phyloP scores from a whole-genome alignment of 1,140 invertebrate species.

The silkworm (Bombyx mori) region DNA sequence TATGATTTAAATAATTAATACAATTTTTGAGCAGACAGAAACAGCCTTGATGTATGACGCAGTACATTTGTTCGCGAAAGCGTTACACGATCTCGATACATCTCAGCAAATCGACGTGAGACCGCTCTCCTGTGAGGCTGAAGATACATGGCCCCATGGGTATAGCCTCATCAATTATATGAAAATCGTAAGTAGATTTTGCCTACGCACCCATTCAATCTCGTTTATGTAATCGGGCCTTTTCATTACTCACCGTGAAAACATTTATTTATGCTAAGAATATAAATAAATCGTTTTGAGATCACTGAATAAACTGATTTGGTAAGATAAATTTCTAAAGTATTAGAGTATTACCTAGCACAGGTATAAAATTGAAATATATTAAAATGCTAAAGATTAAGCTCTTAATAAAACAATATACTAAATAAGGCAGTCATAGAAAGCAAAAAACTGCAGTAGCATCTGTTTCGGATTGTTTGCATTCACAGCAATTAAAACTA shows the following conservation, averaged over 20 bases:
- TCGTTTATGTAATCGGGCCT: background rate
- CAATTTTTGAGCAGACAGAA: constrained; percentile 80
- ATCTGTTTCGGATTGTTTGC: no score
- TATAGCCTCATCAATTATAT: constrained; percentile 97
- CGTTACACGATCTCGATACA: constrained; percentile 90
- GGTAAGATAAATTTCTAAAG: no score
- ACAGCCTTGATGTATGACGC: constrained; percentile 97
- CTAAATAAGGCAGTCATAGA: no score
- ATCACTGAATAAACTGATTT: no score
- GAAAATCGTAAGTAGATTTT: constrained; percentile 86
- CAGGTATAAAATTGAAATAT: no score
- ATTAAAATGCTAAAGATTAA: no score
- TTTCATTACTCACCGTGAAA: background rate
- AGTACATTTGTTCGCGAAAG: constrained; percentile 93
- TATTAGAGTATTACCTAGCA: no score
- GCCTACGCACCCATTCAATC: constrained; percentile 4
- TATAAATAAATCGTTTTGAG: no score
- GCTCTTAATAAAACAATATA: no score
- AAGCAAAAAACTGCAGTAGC: no score
- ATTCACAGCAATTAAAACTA: no score
- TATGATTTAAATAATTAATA: constrained; percentile 2
- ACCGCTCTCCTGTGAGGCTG: constrained; percentile 89
- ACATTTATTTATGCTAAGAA: no score
- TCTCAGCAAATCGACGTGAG: constrained; percentile 92
- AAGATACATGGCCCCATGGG: constrained; percentile 94